Conservation (phyloP, 2,888 invertebrate genomes). For the Cacoxenus indagator region DNA sequence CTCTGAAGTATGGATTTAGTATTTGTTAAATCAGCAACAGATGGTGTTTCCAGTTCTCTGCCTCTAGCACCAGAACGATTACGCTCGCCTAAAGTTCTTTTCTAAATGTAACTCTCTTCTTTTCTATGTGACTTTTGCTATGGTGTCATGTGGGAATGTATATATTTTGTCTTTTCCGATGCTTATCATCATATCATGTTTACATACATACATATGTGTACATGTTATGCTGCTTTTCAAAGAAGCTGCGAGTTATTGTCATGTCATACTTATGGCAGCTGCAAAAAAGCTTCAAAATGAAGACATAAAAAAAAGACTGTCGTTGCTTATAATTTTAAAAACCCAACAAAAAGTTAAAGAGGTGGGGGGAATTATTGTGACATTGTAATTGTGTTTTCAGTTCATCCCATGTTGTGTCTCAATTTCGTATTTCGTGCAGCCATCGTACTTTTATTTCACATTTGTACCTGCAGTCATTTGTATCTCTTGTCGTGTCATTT, state of each 20-base stretch:
- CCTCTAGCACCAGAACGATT: not conserved
- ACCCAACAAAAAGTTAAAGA: constrained; percentile 19
- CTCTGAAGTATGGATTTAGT: too few species aligned
- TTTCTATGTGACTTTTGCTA: constrained; percentile 38
- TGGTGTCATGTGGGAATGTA: constrained; percentile 32
- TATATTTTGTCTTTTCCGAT: constrained; percentile 23
- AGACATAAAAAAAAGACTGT: not conserved
- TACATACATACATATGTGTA: constrained; percentile 27
- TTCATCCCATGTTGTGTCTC: constrained; percentile 6
- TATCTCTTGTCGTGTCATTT: constrained; percentile 57
- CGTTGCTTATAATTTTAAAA: constrained; percentile 54
- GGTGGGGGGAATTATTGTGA: constrained; percentile 5
- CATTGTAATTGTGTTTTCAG: constrained; percentile 55
- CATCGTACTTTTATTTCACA: constrained; percentile 5
- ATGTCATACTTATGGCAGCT: constrained; percentile 14
- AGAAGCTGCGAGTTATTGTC: constrained; percentile 18
- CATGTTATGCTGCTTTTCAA: not conserved
- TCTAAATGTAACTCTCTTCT: constrained; percentile 44
- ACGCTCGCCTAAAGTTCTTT: not conserved
- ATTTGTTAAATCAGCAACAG: too few species aligned
- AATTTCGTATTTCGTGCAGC: not conserved
- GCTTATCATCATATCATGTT: constrained; percentile 14
- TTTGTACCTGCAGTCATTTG: constrained; percentile 40
- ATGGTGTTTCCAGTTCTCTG: constrained; percentile 7
- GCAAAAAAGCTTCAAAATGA: not conserved